Conservation (phyloP, 2,797 vertebrate species). For the Oreochromis grahami region DNA sequence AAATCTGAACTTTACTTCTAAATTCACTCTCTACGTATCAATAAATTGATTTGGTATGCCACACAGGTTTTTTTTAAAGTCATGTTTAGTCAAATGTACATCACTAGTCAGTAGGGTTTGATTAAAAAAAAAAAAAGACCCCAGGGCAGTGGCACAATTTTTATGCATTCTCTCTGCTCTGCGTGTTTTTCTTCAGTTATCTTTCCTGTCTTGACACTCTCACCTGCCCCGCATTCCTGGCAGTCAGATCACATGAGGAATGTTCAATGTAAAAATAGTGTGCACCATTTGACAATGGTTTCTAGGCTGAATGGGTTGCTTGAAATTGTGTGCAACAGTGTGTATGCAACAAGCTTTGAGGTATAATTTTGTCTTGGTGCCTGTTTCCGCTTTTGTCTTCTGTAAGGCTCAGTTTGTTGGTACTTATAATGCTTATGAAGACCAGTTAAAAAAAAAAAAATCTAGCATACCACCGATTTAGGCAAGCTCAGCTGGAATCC, state of each 20-base stretch:
- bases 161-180: background rate
- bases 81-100: background rate
- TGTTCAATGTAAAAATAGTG: background rate
- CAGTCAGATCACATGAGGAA: background rate
- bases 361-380: background rate
- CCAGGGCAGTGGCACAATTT: background rate
- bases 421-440: background rate
- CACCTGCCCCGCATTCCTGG: background rate
- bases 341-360: background rate
- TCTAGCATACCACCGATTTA: background rate
- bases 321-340: background rate
- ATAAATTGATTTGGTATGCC: background rate
- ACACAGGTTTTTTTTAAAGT: background rate
- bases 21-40: background rate
- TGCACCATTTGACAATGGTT: background rate
- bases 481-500: background rate
- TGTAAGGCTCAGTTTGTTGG: background rate
- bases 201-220: background rate
- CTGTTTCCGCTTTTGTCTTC: background rate
- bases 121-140: background rate
- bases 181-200: background rate
- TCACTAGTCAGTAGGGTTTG: background rate
- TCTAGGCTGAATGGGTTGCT: background rate
- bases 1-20: background rate
- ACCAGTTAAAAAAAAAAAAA: background rate